phyloP scores from a whole-genome alignment of 2,113 vertebrate genomes.

The Lepidothrix coronata region DNA sequence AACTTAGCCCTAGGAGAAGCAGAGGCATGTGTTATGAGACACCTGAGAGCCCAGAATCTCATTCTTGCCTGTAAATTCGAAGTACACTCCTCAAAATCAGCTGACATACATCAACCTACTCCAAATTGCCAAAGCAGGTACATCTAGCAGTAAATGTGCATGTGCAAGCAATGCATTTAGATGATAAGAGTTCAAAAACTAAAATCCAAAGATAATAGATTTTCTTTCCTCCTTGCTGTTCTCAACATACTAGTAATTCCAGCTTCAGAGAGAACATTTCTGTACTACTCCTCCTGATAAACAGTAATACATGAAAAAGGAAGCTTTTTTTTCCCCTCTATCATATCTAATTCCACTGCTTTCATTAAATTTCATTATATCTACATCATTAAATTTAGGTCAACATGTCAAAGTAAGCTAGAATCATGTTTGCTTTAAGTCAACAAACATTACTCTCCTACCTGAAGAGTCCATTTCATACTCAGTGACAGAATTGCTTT shows the following conservation, averaged over 20 bases:
- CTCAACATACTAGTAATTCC: not conserved
- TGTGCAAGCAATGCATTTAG: not conserved
- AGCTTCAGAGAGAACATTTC: not conserved
- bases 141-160: not conserved
- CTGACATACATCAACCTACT: not conserved
- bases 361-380: constrained; percentile 65
- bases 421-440: constrained; percentile 37
- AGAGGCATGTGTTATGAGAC: not conserved
- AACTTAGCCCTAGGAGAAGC: not conserved
- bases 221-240: not conserved
- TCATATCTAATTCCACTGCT: not conserved
- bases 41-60: not conserved
- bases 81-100: not conserved
- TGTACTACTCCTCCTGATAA: not conserved
- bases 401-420: constrained; percentile 56
- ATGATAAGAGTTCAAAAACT: not conserved
- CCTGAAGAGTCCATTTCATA: not conserved
- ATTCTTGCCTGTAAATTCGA: not conserved
- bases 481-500: not conserved
- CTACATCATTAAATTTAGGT: constrained; percentile 74
- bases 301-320: constrained; percentile 2
- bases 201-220: not conserved
- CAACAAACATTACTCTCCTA: constrained; percentile 12
- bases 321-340: not conserved
- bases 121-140: not conserved